Evolutionary conservation across 2,113 vertebrate genomes (phyloP).

Genomic region (Marmota flaviventris): DNA sequence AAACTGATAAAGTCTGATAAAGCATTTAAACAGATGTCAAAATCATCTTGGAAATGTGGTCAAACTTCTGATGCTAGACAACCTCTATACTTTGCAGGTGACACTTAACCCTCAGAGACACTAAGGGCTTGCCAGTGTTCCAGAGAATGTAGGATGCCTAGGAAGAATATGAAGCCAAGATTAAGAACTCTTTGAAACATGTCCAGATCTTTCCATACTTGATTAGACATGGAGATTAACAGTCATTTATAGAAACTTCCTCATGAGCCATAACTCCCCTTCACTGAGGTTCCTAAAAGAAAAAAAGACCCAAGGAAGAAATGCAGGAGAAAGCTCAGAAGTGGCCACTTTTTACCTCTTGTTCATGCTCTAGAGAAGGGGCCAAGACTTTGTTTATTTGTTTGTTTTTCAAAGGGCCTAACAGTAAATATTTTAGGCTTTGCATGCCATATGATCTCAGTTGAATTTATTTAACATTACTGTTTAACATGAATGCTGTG

Average conservation of each 20-base stretch:
- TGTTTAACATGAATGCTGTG: neutral
- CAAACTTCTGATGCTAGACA: neutral
- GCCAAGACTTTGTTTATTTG: neutral
- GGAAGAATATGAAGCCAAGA: neutral
- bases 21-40: neutral
- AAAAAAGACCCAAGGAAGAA: neutral
- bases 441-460: too few species aligned
- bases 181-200: neutral
- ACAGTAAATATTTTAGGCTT: neutral
- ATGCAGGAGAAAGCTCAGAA: neutral
- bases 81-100: neutral
- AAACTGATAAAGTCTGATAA: neutral
- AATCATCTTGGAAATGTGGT: neutral
- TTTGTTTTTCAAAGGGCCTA: neutral
- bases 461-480: neutral
- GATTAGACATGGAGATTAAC: neutral
- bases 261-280: neutral
- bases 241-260: neutral
- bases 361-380: neutral
- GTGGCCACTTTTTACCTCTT: neutral
- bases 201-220: neutral
- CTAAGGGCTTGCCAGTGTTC: neutral
- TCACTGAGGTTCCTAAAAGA: neutral
- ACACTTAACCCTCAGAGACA: neutral
- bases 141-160: neutral